Conservation (phyloP, 1,140 invertebrate genomes). For the Euwallacea fornicatus region DNA sequence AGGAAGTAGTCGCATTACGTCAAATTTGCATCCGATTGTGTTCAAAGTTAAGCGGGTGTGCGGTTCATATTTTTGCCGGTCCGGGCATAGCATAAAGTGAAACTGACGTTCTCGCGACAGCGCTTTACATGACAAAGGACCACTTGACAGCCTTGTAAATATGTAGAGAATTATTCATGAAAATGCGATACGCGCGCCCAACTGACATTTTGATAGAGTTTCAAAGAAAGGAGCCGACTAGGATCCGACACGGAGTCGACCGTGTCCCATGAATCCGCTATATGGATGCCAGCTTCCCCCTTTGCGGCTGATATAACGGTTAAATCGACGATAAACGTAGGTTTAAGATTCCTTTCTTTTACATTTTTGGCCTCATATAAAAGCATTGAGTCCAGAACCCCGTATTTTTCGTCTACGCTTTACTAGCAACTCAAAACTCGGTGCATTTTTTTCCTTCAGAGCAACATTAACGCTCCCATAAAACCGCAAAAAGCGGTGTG, state of each 20-base stretch:
- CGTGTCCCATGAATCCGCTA: conserved; percentile 34
- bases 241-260: background rate
- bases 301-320: background rate
- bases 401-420: too few relatives aligned
- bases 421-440: too few relatives aligned
- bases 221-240: conserved; percentile 46
- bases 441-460: too few relatives aligned
- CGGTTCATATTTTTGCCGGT: conserved; percentile 48
- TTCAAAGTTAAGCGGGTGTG: conserved; percentile 43
- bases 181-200: conserved; percentile 52
- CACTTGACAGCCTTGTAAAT: conserved; percentile 54
- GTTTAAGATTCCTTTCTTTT: too few relatives aligned
- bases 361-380: too few relatives aligned
- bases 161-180: conserved; percentile 56
- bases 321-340: too few relatives aligned
- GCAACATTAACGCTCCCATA: too few relatives aligned
- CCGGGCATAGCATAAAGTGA: conserved; percentile 49
- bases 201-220: conserved; percentile 53
- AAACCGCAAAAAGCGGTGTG: too few relatives aligned
- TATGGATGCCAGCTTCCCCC: conserved; percentile 10
- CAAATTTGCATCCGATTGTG: conserved; percentile 52
- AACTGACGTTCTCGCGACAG: conserved; percentile 54
- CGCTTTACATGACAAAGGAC: conserved; percentile 56
- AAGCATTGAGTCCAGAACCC: too few relatives aligned
- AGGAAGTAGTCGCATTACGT: conserved; percentile 36